Evolutionary conservation across 2,797 vertebrate genomes (phyloP).

Genomic region (Brachyrhaphis roseni): DNA sequence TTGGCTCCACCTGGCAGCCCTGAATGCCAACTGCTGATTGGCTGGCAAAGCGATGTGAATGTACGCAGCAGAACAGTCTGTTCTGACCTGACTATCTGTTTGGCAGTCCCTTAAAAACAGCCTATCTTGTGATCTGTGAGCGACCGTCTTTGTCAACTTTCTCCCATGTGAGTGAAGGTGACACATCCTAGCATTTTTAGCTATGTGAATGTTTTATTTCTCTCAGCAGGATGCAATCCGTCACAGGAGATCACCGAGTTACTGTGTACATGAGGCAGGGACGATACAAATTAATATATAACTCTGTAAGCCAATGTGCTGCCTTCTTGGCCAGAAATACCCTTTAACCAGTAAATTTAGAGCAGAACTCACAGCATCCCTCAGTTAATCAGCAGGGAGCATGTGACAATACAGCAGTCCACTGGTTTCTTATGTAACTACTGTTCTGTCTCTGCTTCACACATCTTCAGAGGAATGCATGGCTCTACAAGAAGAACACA

Average conservation of each 20-base stretch:
- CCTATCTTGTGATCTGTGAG: conserved; percentile 26
- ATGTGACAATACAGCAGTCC: conserved; percentile 8
- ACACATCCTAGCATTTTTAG: conserved; percentile 12
- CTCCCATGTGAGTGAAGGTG: conserved; percentile 18
- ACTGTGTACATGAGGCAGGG: neutral
- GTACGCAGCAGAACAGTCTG: conserved; percentile 65
- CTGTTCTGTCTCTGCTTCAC: conserved; percentile 31
- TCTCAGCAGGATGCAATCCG: conserved; percentile 25
- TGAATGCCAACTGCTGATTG: conserved; percentile 55
- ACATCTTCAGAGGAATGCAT: conserved; percentile 21
- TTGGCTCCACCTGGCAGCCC: conserved; percentile 61
- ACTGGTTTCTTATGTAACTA: conserved; percentile 42
- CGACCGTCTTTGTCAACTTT: neutral
- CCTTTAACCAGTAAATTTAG: conserved; percentile 15
- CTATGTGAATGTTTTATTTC: conserved; percentile 27
- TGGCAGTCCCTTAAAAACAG: conserved; percentile 60
- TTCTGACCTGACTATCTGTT: conserved; percentile 63
- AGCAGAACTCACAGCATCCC: conserved; percentile 7
- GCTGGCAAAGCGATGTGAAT: conserved; percentile 48
- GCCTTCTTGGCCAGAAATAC: neutral
- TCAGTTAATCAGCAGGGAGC: conserved; percentile 25
- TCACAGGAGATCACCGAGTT: conserved; percentile 9
- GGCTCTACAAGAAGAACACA: conserved; percentile 8
- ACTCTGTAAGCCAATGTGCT: conserved; percentile 5
- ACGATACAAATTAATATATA: neutral